These are phyloP conservation scores for Notothenia rossii DNA, from an alignment of 2,113 vertebrate genomes.

Conservation along the genomic window DNA sequence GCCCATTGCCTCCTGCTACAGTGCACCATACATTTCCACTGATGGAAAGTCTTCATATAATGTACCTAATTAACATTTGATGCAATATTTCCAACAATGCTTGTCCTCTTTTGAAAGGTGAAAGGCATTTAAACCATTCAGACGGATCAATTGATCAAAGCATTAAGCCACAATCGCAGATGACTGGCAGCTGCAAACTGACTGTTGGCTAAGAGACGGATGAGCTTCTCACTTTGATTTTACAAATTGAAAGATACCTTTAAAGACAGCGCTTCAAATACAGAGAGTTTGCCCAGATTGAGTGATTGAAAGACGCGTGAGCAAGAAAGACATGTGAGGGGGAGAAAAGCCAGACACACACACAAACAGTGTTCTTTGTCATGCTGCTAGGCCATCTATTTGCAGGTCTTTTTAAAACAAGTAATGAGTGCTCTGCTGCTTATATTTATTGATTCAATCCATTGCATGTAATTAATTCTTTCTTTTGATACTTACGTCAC, in stretches of 20 bases:
- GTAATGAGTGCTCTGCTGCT: slow-evolving; percentile 9
- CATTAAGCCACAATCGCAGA: slow-evolving; percentile 55
- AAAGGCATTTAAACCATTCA: slow-evolving; percentile 62
- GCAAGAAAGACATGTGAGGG: slow-evolving; percentile 24
- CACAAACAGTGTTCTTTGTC: slow-evolving; percentile 24
- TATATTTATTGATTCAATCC: slow-evolving; percentile 15
- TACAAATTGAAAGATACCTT: slow-evolving; percentile 68
- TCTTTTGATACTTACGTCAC: slow-evolving; percentile 59
- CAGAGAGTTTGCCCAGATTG: slow-evolving; percentile 46
- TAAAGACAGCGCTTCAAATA: slow-evolving; percentile 75
- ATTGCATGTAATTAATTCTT: slow-evolving; percentile 4
- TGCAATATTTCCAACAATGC: slow-evolving; percentile 28
- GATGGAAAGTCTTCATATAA: slow-evolving; percentile 25
- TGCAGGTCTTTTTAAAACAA: slow-evolving; percentile 33
- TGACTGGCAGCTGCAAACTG: slow-evolving; percentile 75
- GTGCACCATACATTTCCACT: background rate
- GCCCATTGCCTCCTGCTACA: background rate
- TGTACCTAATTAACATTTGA: slow-evolving; percentile 26
- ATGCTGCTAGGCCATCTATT: slow-evolving; percentile 19
- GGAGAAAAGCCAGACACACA: slow-evolving; percentile 28
- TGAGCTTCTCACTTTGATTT: slow-evolving; percentile 76
- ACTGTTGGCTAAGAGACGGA: slow-evolving; percentile 59
- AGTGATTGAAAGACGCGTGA: slow-evolving; percentile 49
- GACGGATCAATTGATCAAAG: slow-evolving; percentile 69
- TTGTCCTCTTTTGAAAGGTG: slow-evolving; percentile 48